phyloP scores from a whole-genome alignment of 2,113 vertebrate genomes.

The Poicephalus meyeri region DNA sequence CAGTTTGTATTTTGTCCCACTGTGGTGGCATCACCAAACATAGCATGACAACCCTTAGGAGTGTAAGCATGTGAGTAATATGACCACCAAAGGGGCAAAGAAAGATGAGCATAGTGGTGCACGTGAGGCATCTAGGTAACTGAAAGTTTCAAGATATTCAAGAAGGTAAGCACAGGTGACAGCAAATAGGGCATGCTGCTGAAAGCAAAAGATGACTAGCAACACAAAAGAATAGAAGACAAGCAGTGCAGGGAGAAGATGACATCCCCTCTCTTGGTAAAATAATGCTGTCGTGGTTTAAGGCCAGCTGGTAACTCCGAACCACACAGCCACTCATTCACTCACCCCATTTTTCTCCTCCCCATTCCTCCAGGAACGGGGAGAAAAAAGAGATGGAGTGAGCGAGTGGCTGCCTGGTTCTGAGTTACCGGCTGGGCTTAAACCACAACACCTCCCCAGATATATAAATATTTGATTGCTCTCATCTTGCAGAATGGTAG shows the following conservation, averaged over 20 bases:
- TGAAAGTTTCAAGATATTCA: not conserved
- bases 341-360: not conserved
- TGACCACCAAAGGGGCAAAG: not conserved
- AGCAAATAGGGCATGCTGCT: not conserved
- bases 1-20: not conserved
- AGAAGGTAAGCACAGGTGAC: not conserved
- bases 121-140: not conserved
- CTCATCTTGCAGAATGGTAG: not conserved
- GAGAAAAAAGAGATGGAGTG: not conserved
- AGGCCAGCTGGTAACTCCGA: not conserved
- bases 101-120: not conserved
- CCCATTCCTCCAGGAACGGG: not conserved
- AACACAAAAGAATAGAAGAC: not conserved
- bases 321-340: not conserved
- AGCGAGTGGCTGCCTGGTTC: not conserved
- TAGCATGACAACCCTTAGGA: not conserved
- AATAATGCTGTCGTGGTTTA: not conserved
- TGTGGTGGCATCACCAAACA: not conserved
- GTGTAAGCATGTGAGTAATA: not conserved
- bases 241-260: not conserved
- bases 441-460: not conserved
- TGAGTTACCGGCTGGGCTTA: not conserved
- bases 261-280: not conserved
- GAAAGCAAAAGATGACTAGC: not conserved
- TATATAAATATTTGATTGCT: not conserved